Base-by-base conservation (phyloP, 2,888 invertebrate genomes). In the Therioaphis trifolii region DNA sequence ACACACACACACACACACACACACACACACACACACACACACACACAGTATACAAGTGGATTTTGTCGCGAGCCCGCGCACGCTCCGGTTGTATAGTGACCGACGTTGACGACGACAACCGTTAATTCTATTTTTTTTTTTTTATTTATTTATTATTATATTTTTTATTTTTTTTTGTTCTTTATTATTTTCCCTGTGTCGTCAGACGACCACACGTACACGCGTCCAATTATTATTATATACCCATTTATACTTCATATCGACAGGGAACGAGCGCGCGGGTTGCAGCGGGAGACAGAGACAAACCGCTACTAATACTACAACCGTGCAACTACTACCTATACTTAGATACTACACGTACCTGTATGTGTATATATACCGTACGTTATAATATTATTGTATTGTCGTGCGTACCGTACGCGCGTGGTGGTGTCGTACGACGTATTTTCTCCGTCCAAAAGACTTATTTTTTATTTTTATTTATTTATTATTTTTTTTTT, bases 21-120 rank as follows among this genome's bases (percentile, higher is more conserved):
- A n/a, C n/a, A n/a, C n/a, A n/a, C n/a, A n/a, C n/a, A n/a, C n/a
- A n/a, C n/a, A n/a, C n/a, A n/a, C n/a, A n/a, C n/a, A n/a, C n/a
- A n/a, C n/a, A n/a, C n/a, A n/a, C n/a, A n/a, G n/a, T n/a, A n/a
- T n/a, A n/a, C n/a, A n/a, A n/a, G n/a, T 40, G 24, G 63, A 15
- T 72, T 72, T 52, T 72, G 72, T 72, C 72, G 72, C 72, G 52
- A 52, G 71, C 72, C 35, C 52, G n/a, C 3, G n/a, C 71, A 27
- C 71, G 4, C 49, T 15, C 71, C 2, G 0, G 21, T n/a, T n/a
- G n/a, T 5, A 21, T 7, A 52, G 52, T 52, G n/a, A 52, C 52
- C 18, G 49, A 49, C 69, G 49, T 12, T n/a, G 21, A 18, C 27
- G 18, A 12, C 72, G 52, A 24, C 49, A 29, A 72, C 72, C 52